A percentile compares a stretch with the other conserved stretches of the same genome.
Conservation (phyloP, 2,797 vertebrate genomes). For the Pseudochirops corinnae region DNA sequence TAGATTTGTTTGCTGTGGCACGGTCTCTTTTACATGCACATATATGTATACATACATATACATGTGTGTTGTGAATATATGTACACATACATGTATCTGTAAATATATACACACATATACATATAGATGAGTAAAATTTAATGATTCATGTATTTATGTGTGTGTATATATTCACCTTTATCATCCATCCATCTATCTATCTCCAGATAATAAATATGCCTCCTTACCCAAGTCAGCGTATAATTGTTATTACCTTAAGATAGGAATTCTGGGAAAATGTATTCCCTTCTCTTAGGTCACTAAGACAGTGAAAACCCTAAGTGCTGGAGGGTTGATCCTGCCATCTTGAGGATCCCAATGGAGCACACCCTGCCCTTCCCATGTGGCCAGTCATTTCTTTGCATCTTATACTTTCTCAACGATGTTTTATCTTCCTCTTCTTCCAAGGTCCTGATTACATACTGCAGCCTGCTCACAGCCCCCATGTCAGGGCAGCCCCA, state of each 20-base stretch:
- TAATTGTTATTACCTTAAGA: background rate
- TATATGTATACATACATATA: too few relatives aligned
- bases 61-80: background rate
- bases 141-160: background rate
- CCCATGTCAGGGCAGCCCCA: background rate
- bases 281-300: background rate
- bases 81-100: too few relatives aligned
- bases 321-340: background rate
- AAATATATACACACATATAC: background rate
- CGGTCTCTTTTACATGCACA: background rate
- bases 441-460: background rate
- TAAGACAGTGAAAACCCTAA: background rate
- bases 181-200: too few relatives aligned
- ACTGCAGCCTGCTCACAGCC: background rate
- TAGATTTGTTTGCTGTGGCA: background rate
- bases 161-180: too few relatives aligned
- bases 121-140: background rate
- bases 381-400: background rate
- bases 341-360: background rate
- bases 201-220: background rate
- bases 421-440: background rate
- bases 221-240: background rate
- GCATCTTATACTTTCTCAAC: background rate
- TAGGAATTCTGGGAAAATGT: background rate
- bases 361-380: background rate